phyloP scores from a whole-genome alignment of 2,888 invertebrate genomes.

The Pandemis corylana region DNA sequence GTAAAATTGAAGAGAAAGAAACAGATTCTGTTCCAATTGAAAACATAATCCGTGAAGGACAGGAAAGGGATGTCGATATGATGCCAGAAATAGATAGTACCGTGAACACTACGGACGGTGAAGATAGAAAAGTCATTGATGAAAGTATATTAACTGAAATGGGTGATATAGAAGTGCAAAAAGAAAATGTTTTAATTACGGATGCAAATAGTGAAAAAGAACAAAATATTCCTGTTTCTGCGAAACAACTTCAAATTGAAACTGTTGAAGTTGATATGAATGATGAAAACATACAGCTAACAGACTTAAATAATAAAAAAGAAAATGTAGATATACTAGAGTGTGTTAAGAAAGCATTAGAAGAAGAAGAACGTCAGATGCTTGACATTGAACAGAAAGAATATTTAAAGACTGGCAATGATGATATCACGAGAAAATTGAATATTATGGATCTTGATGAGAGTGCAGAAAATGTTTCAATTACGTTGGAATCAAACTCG shows the following conservation, averaged over 20 bases:
- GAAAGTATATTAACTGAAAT: slow-evolving; percentile 40
- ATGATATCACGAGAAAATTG: not conserved
- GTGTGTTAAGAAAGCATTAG: not conserved
- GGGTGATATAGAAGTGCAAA: slow-evolving; percentile 9
- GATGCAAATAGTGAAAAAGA: slow-evolving; percentile 6
- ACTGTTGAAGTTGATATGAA: slow-evolving; percentile 3
- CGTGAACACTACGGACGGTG: slow-evolving; percentile 3
- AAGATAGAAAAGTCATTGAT: slow-evolving; percentile 43
- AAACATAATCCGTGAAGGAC: not conserved
- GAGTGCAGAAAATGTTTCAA: not conserved
- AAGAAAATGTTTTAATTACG: slow-evolving; percentile 3
- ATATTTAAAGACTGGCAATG: not conserved
- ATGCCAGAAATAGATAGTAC: not conserved
- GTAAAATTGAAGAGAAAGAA: not conserved
- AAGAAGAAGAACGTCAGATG: not conserved
- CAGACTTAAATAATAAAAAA: not conserved
- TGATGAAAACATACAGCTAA: slow-evolving; percentile 16
- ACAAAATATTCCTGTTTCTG: not conserved
- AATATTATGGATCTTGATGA: slow-evolving; percentile 20
- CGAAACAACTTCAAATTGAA: not conserved
- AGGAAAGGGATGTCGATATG: not conserved
- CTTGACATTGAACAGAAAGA: not conserved
- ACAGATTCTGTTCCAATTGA: not conserved
- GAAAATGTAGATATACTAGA: not conserved
- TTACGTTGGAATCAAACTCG: not conserved